These are phyloP conservation scores for Sciurus carolinensis DNA, from an alignment of 2,797 vertebrate genomes.

Conservation along the genomic window DNA sequence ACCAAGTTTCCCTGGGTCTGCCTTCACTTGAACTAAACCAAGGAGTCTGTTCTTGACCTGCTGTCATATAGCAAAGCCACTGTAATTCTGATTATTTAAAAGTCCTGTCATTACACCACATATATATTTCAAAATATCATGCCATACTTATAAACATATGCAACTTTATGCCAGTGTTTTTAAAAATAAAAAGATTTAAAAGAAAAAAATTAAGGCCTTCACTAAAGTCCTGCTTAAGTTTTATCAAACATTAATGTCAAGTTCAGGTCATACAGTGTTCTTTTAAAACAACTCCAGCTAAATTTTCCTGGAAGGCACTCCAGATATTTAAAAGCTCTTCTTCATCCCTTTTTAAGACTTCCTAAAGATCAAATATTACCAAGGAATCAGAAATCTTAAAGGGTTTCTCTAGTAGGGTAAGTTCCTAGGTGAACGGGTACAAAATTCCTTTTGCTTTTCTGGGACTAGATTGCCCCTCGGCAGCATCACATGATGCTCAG, in stretches of 20 bases:
- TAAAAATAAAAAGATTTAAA: too few relatives aligned
- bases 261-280: background rate
- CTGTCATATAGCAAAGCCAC: background rate
- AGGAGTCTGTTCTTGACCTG: background rate
- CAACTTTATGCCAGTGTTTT: too few relatives aligned
- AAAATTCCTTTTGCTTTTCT: background rate
- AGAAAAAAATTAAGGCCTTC: background rate
- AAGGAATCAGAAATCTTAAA: background rate
- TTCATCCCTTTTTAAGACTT: background rate
- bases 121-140: too few relatives aligned
- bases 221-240: background rate
- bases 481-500: background rate
- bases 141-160: too few relatives aligned
- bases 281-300: slow-evolving; percentile 28
- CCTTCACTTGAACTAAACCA: background rate
- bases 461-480: background rate
- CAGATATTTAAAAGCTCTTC: slow-evolving; percentile 24
- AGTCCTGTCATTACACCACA: background rate
- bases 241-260: background rate
- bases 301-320: slow-evolving; percentile 54
- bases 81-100: slow-evolving; percentile 3
- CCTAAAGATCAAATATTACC: background rate
- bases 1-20: background rate
- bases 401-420: background rate
- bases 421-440: background rate